A percentile compares a stretch with the other conserved stretches of the same genome.
Evolutionary conservation across 30 jellyfish, hydroid and myxozoan species (phyloP).

Genomic region (Pseudorhiza aurosa): DNA sequence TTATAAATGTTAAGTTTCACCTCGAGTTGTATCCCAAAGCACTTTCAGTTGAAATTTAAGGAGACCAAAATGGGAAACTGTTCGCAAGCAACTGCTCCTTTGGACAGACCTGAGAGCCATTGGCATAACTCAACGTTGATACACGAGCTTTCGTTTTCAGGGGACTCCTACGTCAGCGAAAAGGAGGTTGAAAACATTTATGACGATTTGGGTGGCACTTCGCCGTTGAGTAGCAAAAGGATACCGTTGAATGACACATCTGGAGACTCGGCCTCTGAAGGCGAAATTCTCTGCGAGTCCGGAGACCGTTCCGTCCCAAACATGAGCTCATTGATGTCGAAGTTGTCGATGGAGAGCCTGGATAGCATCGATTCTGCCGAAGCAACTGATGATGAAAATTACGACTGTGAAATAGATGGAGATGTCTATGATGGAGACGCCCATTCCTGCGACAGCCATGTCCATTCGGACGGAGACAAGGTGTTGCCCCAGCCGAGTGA

Average conservation of each 20-base stretch:
- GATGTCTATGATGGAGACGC: neutral
- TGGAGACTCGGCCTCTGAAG: conserved; percentile 34
- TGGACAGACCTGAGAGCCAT: too few relatives aligned
- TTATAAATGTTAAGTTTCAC: too few relatives aligned
- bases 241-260: conserved; percentile 14
- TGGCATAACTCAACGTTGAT: too few relatives aligned
- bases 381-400: conserved; percentile 38
- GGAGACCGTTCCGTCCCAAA: neutral
- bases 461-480: neutral
- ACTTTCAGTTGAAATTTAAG: too few relatives aligned
- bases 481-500: conserved; percentile 30
- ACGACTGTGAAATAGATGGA: conserved; percentile 19
- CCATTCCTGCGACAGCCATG: neutral
- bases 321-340: conserved; percentile 41
- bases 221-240: conserved; percentile 1
- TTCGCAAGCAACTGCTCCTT: too few relatives aligned
- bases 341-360: conserved; percentile 62
- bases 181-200: conserved; percentile 15
- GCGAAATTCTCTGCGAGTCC: neutral
- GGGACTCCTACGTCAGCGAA: neutral
- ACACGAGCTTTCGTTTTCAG: too few relatives aligned
- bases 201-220: conserved; percentile 10
- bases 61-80: too few relatives aligned
- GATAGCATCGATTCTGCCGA: conserved; percentile 67
- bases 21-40: too few relatives aligned